Evolutionary conservation across 1,140 invertebrate species (phyloP).

Genomic region (Eubasilissa regina): DNA sequence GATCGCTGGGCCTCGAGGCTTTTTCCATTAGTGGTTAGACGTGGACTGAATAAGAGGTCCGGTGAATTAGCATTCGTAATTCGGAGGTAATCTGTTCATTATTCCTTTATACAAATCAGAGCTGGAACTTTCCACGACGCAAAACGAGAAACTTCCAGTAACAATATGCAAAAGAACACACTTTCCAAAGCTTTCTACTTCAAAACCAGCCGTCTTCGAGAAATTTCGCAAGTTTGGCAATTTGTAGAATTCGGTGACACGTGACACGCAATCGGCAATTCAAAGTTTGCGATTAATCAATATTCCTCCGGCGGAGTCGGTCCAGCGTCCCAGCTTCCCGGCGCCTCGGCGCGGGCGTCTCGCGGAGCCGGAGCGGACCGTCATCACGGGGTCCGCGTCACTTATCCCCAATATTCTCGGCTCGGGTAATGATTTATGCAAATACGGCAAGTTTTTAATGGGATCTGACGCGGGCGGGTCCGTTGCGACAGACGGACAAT

Average conservation of each 20-base stretch:
- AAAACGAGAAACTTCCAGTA: no score
- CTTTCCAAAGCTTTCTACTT: no score
- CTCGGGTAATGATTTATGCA: constrained; percentile 26
- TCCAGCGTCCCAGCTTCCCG: not conserved
- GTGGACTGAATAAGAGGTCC: no score
- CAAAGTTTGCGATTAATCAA: not conserved
- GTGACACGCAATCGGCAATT: not conserved
- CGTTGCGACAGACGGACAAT: constrained; percentile 15
- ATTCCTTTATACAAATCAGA: no score
- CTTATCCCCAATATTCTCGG: not conserved
- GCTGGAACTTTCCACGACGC: no score
- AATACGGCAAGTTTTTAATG: constrained; percentile 36
- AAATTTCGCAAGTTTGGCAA: not conserved
- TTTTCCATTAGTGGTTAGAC: no score
- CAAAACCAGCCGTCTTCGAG: no score
- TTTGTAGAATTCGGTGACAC: not conserved
- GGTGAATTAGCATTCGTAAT: no score
- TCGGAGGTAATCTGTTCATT: no score
- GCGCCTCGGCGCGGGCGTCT: not conserved
- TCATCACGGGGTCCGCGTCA: constrained; percentile 1
- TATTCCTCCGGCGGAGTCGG: not conserved
- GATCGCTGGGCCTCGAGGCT: no score
- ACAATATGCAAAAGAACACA: no score
- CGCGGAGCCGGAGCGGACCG: no score
- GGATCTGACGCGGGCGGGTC: not conserved